Percentiles rank a stretch among this genome's conserved stretches.
Conservation (phyloP, 1,140 invertebrate species). For the Ephestia elutella region DNA sequence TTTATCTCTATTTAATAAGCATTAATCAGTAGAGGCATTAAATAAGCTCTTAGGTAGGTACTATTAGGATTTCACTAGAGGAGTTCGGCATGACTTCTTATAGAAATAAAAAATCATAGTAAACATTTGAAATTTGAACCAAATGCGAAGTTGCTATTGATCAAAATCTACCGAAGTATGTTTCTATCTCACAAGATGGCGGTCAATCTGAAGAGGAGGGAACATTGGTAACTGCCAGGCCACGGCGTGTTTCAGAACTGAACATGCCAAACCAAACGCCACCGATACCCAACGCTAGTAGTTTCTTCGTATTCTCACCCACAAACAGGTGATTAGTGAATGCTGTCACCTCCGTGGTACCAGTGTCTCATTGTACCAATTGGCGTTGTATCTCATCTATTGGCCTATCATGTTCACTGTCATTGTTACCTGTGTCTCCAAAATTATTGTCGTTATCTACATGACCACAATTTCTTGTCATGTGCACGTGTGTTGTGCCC, state of each 20-base stretch:
- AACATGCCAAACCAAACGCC: slow-evolving; percentile 89
- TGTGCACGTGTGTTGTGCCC: slow-evolving; percentile 28
- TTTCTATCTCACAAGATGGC: slow-evolving; percentile 64
- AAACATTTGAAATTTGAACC: slow-evolving; percentile 5
- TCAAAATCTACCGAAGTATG: slow-evolving; percentile 29
- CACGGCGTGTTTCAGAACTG: slow-evolving; percentile 93
- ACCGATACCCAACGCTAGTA: slow-evolving; percentile 95
- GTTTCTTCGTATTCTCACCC: slow-evolving; percentile 97
- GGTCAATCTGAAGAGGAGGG: slow-evolving; percentile 76
- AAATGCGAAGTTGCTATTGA: slow-evolving; percentile 13
- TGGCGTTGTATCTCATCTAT: slow-evolving; percentile 40
- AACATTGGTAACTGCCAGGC: slow-evolving; percentile 82
- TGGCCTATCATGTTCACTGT: slow-evolving; percentile 27
- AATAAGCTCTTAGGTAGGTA: slow-evolving; percentile 2
- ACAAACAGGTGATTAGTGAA: slow-evolving; percentile 88
- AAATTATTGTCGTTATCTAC: slow-evolving; percentile 33
- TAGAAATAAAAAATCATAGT: slow-evolving; percentile 19
- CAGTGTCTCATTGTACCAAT: slow-evolving; percentile 66
- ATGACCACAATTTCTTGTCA: slow-evolving; percentile 23
- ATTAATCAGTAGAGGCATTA: slow-evolving; percentile 8
- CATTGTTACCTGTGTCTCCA: slow-evolving; percentile 5
- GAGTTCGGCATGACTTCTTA: slow-evolving; percentile 28
- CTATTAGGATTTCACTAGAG: not conserved
- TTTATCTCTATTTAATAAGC: slow-evolving; percentile 13
- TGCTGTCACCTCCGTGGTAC: slow-evolving; percentile 37